A percentile compares a stretch with the other conserved stretches of the same genome.
phyloP scores from a whole-genome alignment of 2,113 vertebrate genomes.

The Gobius niger region DNA sequence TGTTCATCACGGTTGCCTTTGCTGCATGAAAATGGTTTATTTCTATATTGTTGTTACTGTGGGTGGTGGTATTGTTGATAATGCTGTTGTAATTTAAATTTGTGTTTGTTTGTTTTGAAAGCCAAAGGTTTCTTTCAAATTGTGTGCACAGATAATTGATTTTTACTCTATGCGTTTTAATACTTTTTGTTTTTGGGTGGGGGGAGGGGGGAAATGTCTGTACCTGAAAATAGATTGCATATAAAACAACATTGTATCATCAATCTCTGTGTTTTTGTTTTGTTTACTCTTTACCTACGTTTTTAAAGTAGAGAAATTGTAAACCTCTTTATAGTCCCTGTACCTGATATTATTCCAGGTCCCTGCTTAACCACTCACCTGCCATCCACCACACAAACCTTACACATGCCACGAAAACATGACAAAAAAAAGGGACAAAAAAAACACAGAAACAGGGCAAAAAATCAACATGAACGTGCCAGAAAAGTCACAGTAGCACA shows the following conservation, averaged over 20 bases:
- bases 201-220: conserved; percentile 65
- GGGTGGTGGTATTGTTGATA: conserved; percentile 49
- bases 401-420: too few relatives aligned
- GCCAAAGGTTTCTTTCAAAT: conserved; percentile 75
- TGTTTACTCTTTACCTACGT: conserved; percentile 31
- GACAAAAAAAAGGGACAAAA: too few relatives aligned
- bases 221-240: conserved; percentile 77
- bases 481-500: too few relatives aligned
- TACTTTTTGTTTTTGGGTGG: conserved; percentile 24
- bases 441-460: too few relatives aligned
- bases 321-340: too few relatives aligned
- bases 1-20: conserved; percentile 73
- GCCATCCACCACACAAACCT: too few relatives aligned
- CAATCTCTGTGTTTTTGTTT: conserved; percentile 55
- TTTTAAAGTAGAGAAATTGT: background rate
- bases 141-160: conserved; percentile 66
- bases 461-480: too few relatives aligned
- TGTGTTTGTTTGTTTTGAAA: conserved; percentile 45
- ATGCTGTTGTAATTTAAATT: conserved; percentile 55
- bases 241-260: conserved; percentile 78
- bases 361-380: too few relatives aligned
- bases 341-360: too few relatives aligned
- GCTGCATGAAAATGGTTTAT: conserved; percentile 76
- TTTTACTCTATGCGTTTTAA: conserved; percentile 67
- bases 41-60: conserved; percentile 48